phyloP scores from a whole-genome alignment of 2,797 vertebrate species.

The Philypnodon macrostomus region DNA sequence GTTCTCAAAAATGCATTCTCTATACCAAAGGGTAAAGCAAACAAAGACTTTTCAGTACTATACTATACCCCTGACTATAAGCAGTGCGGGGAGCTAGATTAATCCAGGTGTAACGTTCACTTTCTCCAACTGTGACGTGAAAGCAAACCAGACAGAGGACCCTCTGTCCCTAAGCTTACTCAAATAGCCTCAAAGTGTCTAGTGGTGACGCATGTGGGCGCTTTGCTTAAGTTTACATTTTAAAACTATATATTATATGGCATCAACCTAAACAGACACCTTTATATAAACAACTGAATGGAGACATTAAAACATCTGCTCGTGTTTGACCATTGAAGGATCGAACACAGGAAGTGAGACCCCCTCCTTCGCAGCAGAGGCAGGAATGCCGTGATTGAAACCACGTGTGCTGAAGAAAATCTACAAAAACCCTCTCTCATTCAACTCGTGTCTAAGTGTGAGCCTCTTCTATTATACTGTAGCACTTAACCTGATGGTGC shows the following conservation, averaged over 20 bases:
- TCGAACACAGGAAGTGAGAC: slow-evolving; percentile 66
- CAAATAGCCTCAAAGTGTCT: too few relatives aligned
- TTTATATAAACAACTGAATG: slow-evolving; percentile 60
- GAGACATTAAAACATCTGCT: slow-evolving; percentile 67
- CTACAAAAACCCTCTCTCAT: slow-evolving; percentile 22
- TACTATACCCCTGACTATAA: neutral
- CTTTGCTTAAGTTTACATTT: slow-evolving; percentile 39
- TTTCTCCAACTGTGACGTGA: slow-evolving; percentile 17
- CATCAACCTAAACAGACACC: too few relatives aligned
- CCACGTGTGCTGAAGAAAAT: slow-evolving; percentile 68
- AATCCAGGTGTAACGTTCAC: slow-evolving; percentile 30
- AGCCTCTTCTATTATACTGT: too few relatives aligned
- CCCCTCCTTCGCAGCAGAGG: slow-evolving; percentile 57
- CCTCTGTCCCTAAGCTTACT: too few relatives aligned
- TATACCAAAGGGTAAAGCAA: too few relatives aligned
- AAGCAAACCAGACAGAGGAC: neutral
- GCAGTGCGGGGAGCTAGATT: slow-evolving; percentile 2
- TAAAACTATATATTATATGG: slow-evolving; percentile 12
- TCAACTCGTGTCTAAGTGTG: slow-evolving; percentile 9
- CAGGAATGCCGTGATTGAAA: slow-evolving; percentile 78
- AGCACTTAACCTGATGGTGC: slow-evolving; percentile 37
- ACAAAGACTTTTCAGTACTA: slow-evolving; percentile 4
- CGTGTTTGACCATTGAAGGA: slow-evolving; percentile 65
- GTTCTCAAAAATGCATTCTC: too few relatives aligned
- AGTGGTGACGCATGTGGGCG: too few relatives aligned